Percentiles rank a stretch among this genome's conserved stretches.
Conservation (phyloP, 2,797 vertebrate species). For the Gymnoscopelus microlampas region DNA sequence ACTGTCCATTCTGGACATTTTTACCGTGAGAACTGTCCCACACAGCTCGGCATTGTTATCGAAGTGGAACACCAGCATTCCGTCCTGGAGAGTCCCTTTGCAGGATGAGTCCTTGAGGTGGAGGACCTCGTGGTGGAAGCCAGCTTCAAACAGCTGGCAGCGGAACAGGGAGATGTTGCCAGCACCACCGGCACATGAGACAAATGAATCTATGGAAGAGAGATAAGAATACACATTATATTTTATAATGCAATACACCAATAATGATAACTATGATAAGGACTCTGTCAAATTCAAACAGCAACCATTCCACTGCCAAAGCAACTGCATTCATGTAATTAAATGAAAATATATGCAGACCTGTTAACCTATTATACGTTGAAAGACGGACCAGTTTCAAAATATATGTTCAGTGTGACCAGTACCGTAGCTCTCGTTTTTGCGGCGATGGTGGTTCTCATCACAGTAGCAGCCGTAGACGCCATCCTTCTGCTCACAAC, state of each 20-base stretch:
- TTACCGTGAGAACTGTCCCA: constrained; percentile 74
- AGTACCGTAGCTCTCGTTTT: too few species aligned
- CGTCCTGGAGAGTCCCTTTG: constrained; percentile 52
- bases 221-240: neutral
- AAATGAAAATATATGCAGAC: too few species aligned
- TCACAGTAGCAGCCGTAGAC: too few species aligned
- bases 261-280: too few species aligned
- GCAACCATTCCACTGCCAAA: too few species aligned
- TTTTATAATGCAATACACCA: neutral
- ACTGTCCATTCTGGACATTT: constrained; percentile 26
- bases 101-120: constrained; percentile 73
- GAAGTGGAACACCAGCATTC: constrained; percentile 72
- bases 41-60: constrained; percentile 63
- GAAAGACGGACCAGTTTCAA: too few species aligned
- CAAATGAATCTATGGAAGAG: constrained; percentile 60
- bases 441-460: too few species aligned
- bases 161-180: constrained; percentile 74
- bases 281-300: too few species aligned
- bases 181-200: constrained; percentile 62
- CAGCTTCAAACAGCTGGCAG: constrained; percentile 78
- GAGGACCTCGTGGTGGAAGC: constrained; percentile 55
- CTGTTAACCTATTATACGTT: too few species aligned
- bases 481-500: too few species aligned
- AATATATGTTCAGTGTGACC: too few species aligned
- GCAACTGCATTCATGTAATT: too few species aligned